A percentile compares a stretch with the other conserved stretches of the same genome.
phyloP scores from a whole-genome alignment of 2,113 vertebrate species.

The Stictonetta naevosa region DNA sequence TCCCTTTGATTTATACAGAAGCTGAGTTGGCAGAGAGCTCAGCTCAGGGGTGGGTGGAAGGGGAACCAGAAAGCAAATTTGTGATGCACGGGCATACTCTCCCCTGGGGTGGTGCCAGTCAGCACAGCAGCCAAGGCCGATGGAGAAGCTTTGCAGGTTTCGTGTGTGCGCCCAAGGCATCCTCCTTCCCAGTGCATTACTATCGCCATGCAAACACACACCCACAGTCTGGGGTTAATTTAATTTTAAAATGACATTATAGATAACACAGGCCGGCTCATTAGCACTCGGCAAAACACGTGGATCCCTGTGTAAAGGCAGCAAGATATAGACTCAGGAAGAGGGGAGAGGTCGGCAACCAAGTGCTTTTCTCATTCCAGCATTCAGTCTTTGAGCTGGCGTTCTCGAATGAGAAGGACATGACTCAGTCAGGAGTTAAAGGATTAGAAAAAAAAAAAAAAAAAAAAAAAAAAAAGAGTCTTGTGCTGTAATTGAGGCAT shows the following conservation, averaged over 20 bases:
- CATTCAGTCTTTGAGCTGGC: background rate
- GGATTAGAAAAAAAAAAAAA: background rate
- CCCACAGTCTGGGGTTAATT: constrained; percentile 69
- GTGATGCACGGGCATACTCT: constrained; percentile 71
- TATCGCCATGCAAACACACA: constrained; percentile 66
- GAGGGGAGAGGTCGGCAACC: constrained; percentile 1
- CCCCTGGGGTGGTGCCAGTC: constrained; percentile 72
- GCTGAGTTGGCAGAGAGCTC: constrained; percentile 72
- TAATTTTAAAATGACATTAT: constrained; percentile 54
- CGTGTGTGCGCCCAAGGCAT: constrained; percentile 65
- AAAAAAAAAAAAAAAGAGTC: background rate
- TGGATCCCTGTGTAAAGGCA: background rate
- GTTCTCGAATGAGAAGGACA: background rate
- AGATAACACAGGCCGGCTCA: constrained; percentile 59
- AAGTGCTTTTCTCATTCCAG: background rate
- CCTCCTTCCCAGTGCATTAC: constrained; percentile 56
- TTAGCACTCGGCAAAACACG: constrained; percentile 61
- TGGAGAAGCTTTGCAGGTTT: constrained; percentile 67
- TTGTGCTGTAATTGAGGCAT: background rate
- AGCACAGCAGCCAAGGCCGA: constrained; percentile 62
- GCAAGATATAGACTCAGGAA: background rate
- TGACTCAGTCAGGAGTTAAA: background rate
- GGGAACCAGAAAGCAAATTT: constrained; percentile 71
- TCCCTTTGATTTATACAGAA: constrained; percentile 77
- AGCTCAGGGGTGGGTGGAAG: constrained; percentile 68